Conservation (phyloP, 2,113 vertebrate genomes). For the Turdus rufiventris region DNA sequence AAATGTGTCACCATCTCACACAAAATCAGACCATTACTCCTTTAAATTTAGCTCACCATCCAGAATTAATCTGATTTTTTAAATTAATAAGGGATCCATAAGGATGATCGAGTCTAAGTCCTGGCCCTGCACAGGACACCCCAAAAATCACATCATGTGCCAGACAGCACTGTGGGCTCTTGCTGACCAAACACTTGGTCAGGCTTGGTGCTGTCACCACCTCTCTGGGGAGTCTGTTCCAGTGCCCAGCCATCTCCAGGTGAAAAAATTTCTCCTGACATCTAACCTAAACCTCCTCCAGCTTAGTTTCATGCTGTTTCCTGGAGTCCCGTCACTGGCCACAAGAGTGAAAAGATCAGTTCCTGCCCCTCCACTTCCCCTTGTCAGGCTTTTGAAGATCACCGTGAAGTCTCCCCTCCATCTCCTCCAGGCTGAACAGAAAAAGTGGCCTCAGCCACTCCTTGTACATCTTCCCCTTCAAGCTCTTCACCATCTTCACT, state of each 20-base stretch:
- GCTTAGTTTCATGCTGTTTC: neutral
- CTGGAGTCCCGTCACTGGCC: accelerated
- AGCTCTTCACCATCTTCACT: neutral
- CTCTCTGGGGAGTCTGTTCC: neutral
- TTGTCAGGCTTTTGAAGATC: neutral
- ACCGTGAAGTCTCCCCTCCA: neutral
- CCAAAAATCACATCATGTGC: neutral
- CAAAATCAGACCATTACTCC: neutral
- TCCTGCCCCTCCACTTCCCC: neutral
- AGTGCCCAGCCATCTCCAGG: no score
- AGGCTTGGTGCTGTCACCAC: neutral
- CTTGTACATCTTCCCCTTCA: accelerated
- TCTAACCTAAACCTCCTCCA: neutral
- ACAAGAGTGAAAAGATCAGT: neutral
- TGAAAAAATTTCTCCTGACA: neutral
- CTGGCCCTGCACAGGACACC: no score
- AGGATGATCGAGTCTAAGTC: neutral
- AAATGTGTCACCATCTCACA: neutral
- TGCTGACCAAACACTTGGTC: neutral
- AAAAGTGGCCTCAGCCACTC: neutral
- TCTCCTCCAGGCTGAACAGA: neutral
- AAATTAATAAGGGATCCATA: neutral
- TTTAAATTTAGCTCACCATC: neutral
- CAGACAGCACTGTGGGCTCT: neutral
- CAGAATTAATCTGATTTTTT: neutral